Evolutionary conservation across 2,888 invertebrate genomes (phyloP), one percentile per base, ranked within the genome.

Genomic region (Tineola bisselliella): DNA sequence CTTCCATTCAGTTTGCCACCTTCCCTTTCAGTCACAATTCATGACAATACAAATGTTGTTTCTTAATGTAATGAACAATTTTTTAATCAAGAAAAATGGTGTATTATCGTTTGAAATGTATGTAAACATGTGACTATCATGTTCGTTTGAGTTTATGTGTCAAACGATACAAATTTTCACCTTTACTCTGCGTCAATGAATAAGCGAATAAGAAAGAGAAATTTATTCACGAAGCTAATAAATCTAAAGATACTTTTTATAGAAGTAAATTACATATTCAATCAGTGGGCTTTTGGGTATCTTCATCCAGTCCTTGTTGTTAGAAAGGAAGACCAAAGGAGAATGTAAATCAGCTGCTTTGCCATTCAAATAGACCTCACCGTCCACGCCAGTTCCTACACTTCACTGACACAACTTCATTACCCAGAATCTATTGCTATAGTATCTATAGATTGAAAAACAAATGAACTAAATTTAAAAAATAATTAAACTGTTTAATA

Each of bases 1-100:
- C 76, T 74, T 69, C 73, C 71, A 77, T 77, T 79, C 75, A 76
- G 63, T 65, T 61, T 64, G 60, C 62, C 52, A 18, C 52, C 17
- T 18, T 52, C 31, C 31, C 31, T 31, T 31, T 31, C 31, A 31
- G 31, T 31, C 31, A 31, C n/a, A n/a, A n/a, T n/a, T n/a, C n/a
- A n/a, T n/a, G n/a, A n/a, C n/a, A n/a, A n/a, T 10, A 31, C 6
- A 31, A 5, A 31, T 31, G 31, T 31, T 31, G 31, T 31, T 31
- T 31, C 10, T 10, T 31, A 31, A 31, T 31, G 31, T 31, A 31
- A 31, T 31, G 31, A 31, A n/a, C n/a, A n/a, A n/a, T n/a, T n/a
- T n/a, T n/a, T n/a, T n/a, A n/a, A n/a, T n/a, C n/a, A n/a, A n/a
- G n/a, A n/a, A n/a, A n/a, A n/a, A n/a, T n/a, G n/a, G n/a, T n/a